Evolutionary conservation across 2,888 invertebrate species (phyloP).

Genomic region (Pollenia labialis): DNA sequence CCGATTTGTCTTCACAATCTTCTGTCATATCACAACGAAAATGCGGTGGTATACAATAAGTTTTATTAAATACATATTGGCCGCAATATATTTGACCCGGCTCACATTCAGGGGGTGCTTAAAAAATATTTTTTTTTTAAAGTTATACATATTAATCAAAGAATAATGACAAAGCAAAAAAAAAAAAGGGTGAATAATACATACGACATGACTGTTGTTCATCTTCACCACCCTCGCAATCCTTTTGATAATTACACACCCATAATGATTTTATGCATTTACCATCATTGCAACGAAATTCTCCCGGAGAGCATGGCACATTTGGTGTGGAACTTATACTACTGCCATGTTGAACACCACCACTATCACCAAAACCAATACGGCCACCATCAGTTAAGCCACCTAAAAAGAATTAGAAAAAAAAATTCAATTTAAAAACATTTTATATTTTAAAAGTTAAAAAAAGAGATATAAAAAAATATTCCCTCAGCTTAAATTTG

Average conservation of each 20-base stretch:
- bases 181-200: constrained; percentile 83
- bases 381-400: constrained; percentile 77
- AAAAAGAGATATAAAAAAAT: neutral
- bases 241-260: constrained; percentile 97
- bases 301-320: constrained; percentile 88
- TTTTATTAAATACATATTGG: constrained; percentile 97
- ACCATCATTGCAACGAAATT: constrained; percentile 93
- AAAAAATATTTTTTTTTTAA: constrained; percentile 9
- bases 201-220: constrained; percentile 96
- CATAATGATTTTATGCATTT: constrained; percentile 93
- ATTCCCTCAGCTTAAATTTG: no score
- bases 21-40: constrained; percentile 97
- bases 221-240: constrained; percentile 96
- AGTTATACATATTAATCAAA: constrained; percentile 7
- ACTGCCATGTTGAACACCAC: constrained; percentile 72
- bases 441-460: neutral
- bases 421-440: neutral
- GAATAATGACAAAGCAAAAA: neutral
- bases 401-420: constrained; percentile 55
- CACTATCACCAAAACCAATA: constrained; percentile 76
- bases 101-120: constrained; percentile 98
- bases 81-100: constrained; percentile 95
- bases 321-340: constrained; percentile 77
- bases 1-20: constrained; percentile 97
- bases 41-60: constrained; percentile 97